A percentile compares a stretch with the other conserved stretches of the same genome.
Conservation (phyloP, 1,140 invertebrate genomes). For the Trissolcus basalis region DNA sequence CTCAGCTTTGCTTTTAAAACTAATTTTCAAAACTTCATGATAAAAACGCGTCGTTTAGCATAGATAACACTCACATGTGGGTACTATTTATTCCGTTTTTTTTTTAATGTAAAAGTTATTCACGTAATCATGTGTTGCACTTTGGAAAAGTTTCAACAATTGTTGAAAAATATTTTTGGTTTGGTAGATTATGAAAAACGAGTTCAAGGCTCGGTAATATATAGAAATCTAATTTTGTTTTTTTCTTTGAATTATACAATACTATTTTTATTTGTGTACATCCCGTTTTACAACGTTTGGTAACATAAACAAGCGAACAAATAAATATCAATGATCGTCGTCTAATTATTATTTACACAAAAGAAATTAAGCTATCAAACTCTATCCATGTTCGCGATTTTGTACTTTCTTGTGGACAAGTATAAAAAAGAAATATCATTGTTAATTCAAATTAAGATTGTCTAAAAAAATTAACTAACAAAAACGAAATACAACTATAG, state of each 20-base stretch:
- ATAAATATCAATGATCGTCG: conserved; percentile 30
- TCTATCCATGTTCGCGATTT: conserved; percentile 20
- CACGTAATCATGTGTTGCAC: not conserved
- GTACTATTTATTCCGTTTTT: too few relatives aligned
- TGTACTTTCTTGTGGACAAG: conserved; percentile 26
- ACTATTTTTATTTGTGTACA: conserved; percentile 13
- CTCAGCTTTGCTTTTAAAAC: too few relatives aligned
- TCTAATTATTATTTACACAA: conserved; percentile 27
- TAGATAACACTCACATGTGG: too few relatives aligned
- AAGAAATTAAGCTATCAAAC: conserved; percentile 27
- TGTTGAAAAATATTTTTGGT: not conserved
- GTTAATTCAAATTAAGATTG: not conserved
- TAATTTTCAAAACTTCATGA: too few relatives aligned
- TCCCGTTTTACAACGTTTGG: conserved; percentile 4
- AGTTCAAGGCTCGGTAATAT: too few relatives aligned
- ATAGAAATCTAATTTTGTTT: not conserved
- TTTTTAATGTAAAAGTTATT: too few relatives aligned
- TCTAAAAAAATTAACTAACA: not conserved
- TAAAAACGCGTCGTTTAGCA: too few relatives aligned
- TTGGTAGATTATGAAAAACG: too few relatives aligned
- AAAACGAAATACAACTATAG: not conserved
- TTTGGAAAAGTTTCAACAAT: not conserved
- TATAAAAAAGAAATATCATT: conserved; percentile 24
- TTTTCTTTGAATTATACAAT: not conserved
- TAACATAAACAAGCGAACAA: conserved; percentile 3